These are phyloP conservation scores for Lordiphosa mommai DNA, from an alignment of 1,140 invertebrate species.

Conservation along the genomic window DNA sequence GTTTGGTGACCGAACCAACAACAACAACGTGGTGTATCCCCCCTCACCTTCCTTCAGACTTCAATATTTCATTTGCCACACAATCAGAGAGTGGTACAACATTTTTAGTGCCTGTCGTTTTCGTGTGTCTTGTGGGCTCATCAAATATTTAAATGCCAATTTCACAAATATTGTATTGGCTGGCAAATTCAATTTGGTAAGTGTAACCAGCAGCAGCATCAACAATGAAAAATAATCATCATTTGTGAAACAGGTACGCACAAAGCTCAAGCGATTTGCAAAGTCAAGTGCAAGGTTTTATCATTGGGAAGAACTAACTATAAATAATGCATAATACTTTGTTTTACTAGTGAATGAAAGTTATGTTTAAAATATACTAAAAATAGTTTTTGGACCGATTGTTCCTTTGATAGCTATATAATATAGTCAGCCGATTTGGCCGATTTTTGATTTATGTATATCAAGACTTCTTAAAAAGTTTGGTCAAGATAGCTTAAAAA, in stretches of 20 bases:
- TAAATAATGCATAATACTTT: too few relatives aligned
- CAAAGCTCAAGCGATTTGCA: constrained; percentile 6
- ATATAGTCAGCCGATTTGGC: too few relatives aligned
- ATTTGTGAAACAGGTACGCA: background rate
- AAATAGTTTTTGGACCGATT: too few relatives aligned
- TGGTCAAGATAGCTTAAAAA: too few relatives aligned
- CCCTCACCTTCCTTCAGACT: background rate
- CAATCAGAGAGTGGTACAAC: constrained; percentile 31
- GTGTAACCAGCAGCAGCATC: constrained; percentile 37
- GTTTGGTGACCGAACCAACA: background rate
- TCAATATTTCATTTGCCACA: constrained; percentile 4
- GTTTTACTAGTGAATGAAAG: too few relatives aligned
- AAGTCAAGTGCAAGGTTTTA: too few relatives aligned
- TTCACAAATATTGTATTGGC: constrained; percentile 64
- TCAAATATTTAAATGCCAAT: constrained; percentile 75
- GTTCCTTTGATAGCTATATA: too few relatives aligned
- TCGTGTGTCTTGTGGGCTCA: constrained; percentile 43
- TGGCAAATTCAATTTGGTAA: constrained; percentile 68
- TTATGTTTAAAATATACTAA: too few relatives aligned
- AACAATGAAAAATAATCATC: constrained; percentile 5
- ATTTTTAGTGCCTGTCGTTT: constrained; percentile 46
- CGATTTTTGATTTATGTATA: too few relatives aligned
- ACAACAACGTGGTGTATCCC: background rate
- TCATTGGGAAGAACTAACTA: too few relatives aligned
- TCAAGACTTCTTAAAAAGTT: too few relatives aligned